Percentiles rank a stretch among this genome's conserved stretches.
Evolutionary conservation across 2,888 invertebrate genomes (phyloP).

Genomic region (Podotricha telesiphe): DNA sequence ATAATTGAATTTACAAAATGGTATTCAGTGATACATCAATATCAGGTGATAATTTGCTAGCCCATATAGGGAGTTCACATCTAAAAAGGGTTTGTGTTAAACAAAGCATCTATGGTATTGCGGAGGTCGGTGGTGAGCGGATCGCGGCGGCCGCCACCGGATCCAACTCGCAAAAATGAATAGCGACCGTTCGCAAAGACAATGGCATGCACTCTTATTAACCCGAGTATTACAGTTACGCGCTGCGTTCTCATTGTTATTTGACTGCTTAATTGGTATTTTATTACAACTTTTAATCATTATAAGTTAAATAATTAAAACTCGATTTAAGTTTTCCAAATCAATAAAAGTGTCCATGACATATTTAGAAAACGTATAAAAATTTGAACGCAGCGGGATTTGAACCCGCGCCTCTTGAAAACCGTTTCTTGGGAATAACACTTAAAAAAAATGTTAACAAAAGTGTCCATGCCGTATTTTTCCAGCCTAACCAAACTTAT

Average conservation of each 20-base stretch:
- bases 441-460: too few relatives aligned
- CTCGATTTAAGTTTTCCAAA: constrained; percentile 34
- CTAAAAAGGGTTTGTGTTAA: constrained; percentile 57
- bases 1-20: constrained; percentile 22
- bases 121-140: constrained; percentile 47
- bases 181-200: constrained; percentile 45
- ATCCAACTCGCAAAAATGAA: constrained; percentile 42
- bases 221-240: constrained; percentile 52
- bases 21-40: constrained; percentile 27
- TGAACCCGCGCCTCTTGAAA: too few relatives aligned
- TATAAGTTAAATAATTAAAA: constrained; percentile 9
- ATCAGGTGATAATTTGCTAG: constrained; percentile 54
- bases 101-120: constrained; percentile 45
- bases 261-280: constrained; percentile 32
- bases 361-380: neutral
- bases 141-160: constrained; percentile 50
- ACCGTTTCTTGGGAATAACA: too few relatives aligned
- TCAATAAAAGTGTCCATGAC: neutral
- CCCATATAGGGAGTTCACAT: constrained; percentile 57
- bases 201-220: constrained; percentile 63
- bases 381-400: too few relatives aligned
- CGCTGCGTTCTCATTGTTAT: constrained; percentile 40
- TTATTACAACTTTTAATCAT: constrained; percentile 15
- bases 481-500: neutral
- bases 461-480: too few relatives aligned